Evolutionary conservation across 2,888 invertebrate genomes (phyloP).

Genomic region (Troglohyphantes excavatus): DNA sequence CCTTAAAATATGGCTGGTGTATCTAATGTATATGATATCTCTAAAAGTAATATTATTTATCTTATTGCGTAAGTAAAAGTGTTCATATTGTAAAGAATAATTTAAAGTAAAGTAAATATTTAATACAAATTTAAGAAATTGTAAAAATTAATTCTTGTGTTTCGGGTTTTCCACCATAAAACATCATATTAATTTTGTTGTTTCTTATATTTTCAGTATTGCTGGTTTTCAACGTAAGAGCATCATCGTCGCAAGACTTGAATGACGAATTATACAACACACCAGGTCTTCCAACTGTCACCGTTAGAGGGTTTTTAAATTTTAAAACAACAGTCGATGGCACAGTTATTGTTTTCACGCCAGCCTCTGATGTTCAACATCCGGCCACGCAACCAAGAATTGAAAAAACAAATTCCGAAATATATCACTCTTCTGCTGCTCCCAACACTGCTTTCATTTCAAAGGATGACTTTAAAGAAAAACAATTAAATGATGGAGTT

Average conservation of each 20-base stretch:
- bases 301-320: constrained; percentile 95
- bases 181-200: background rate
- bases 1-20: too few relatives aligned
- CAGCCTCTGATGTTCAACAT: constrained; percentile 82
- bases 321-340: constrained; percentile 96
- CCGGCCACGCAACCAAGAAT: constrained; percentile 5
- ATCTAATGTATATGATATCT: too few relatives aligned
- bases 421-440: background rate
- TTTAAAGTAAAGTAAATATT: too few relatives aligned
- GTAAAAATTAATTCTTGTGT: too few relatives aligned
- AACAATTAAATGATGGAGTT: constrained; percentile 33
- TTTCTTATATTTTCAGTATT: constrained; percentile 46
- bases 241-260: constrained; percentile 20
- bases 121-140: too few relatives aligned
- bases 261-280: constrained; percentile 80
- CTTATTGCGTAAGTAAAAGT: too few relatives aligned
- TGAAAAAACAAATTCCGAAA: constrained; percentile 20
- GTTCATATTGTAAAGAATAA: too few relatives aligned
- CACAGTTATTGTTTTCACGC: constrained; percentile 97
- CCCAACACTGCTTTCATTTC: constrained; percentile 20
- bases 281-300: constrained; percentile 88
- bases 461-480: constrained; percentile 25
- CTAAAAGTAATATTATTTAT: too few relatives aligned
- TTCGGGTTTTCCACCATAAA: background rate
- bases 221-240: background rate